Evolutionary conservation across 2,888 invertebrate genomes (phyloP), one percentile per base, ranked within the genome.

Genomic region (Coelogynopora nodosa): DNA sequence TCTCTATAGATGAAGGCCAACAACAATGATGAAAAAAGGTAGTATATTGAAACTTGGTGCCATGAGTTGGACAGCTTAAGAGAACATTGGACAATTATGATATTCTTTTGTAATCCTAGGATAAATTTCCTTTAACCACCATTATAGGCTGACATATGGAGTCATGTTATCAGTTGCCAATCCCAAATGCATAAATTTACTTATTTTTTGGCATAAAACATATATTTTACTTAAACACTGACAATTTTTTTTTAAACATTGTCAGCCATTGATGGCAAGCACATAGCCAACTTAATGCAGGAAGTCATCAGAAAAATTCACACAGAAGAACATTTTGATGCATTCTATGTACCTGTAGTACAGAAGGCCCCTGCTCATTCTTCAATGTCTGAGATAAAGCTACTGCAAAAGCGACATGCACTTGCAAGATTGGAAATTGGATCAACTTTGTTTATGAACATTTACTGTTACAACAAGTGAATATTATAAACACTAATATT

Each of bases 211-310:
- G 49, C 49, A 49, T 49, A 49, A 49, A 49, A 5, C 23, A 74
- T 74, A n/a, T 74, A 23, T 74, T 74, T 10, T 74, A 74, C 23
- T 74, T 26, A 74, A 10, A 74, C 74, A 74, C 74, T 74, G 74
- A 74, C 18, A 74, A 74, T 74, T 74, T 74, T 10, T 23, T 23
- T 74, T n/a, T n/a, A 74, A 74, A 74, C 18, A 74, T 23, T 74
- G 74, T 74, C 74, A 74, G 74, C 10, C 74, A 74, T 74, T 74
- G 74, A 74, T 74, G 74, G 74, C 74, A 74, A 74, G 74, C 74
- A 26, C 74, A 74, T 74, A 74, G 74, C 74, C 74, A 74, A 74
- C 74, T 74, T 23, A 74, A 13, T 18, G 49, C 27, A 74, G 18
- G 23, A 74, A 74, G 5, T 74, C 74, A 10, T 74, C 10, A 74